Evolutionary conservation across 2,797 vertebrate genomes (phyloP), one percentile per base, ranked within the genome.

Genomic region (Spea hammondii): DNA sequence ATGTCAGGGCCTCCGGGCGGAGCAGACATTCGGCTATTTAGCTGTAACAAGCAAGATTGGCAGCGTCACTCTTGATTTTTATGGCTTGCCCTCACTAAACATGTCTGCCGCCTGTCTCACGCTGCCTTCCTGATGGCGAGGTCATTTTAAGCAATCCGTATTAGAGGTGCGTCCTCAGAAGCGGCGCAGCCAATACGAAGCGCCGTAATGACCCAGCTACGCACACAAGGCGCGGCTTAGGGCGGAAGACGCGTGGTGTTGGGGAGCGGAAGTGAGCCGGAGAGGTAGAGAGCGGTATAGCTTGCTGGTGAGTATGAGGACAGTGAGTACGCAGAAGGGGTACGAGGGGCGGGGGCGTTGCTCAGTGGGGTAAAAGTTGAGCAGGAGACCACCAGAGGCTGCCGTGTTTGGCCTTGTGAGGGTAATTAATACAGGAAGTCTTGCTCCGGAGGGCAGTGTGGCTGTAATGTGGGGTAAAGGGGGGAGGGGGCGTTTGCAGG

Each of bases 161-260:
- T 44, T 32, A 44, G 60, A 44, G n/a, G 60, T 6, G 60, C 2
- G 60, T 64, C 6, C 14, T 10, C 6, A 7, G 51, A 53, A 6
- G 51, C 10, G 51, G 1, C 51, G 6, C 6, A 11, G 51, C 51
- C 6, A 53, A 53, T 53, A 11, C 51, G 51, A 6, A 7, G 10
- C 51, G 10, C 6, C 10, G 10, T 53, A 7, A 11, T 11, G 74
- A 71, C 84, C 69, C 45, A 49, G 45, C 68, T 14, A 17, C n/a
- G 7, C 11, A 17, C n/a, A 50, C 66, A 57, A 8, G 9, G 47
- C 64, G 48, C 49, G 66, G 73, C 79, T 48, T 44, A 55, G 85
- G 84, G 84, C 84, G 83, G 84, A 66, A 47, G 32, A 13, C 53
- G 55, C 65, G 65, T 68, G 65, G 55, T 59, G 53, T 46, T 32